A percentile compares a stretch with the other conserved stretches of the same genome.
These are phyloP conservation scores for Rhinichthys klamathensis DNA, from an alignment of 2,113 vertebrate species.

Conservation along the genomic window DNA sequence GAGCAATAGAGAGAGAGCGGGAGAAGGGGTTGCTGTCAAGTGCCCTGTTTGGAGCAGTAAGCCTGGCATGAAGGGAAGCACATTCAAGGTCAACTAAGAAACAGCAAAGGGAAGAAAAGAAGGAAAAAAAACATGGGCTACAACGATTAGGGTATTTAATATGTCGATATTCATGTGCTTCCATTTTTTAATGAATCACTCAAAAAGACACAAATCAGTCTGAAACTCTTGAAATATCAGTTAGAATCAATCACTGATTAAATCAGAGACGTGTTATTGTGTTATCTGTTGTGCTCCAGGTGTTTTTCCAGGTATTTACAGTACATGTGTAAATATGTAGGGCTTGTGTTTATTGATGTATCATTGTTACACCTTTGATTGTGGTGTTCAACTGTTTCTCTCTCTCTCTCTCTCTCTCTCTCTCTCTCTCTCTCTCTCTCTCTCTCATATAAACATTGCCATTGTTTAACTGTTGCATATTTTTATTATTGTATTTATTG, in stretches of 20 bases:
- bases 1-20: not conserved
- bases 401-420: no score
- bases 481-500: no score
- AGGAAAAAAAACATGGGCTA: slow-evolving; percentile 20
- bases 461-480: no score
- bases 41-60: slow-evolving; percentile 44
- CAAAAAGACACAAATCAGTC: not conserved
- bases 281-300: slow-evolving; percentile 3
- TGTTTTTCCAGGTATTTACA: no score
- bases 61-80: slow-evolving; percentile 41
- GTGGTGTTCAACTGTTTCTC: no score
- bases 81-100: slow-evolving; percentile 58
- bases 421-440: no score
- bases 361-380: no score
- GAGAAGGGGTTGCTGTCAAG: slow-evolving; percentile 35
- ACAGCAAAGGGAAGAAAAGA: slow-evolving; percentile 28
- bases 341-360: no score
- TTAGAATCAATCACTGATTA: not conserved
- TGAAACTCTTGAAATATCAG: not conserved
- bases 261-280: not conserved
- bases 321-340: no score
- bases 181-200: not conserved
- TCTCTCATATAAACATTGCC: no score
- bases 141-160: no score
- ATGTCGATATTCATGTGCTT: not conserved